Evolutionary conservation across 2,888 invertebrate species (phyloP).

Genomic region (Ophion ellenae): DNA sequence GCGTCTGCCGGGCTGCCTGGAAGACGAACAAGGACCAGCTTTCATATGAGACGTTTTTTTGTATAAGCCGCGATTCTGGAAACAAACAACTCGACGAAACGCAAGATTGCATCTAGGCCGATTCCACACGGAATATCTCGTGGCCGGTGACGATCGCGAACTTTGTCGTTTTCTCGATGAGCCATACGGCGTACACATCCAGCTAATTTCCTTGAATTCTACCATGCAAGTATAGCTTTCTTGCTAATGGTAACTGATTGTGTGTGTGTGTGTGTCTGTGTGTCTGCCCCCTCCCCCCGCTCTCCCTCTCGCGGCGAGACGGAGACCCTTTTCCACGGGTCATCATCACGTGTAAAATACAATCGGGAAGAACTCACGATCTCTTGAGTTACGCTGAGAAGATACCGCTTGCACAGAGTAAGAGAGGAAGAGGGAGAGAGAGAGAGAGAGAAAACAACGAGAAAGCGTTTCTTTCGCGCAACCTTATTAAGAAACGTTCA

Average conservation of each 20-base stretch:
- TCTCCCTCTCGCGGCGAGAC: slow-evolving; percentile 15
- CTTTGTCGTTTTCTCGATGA: slow-evolving; percentile 44
- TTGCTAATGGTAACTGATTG: slow-evolving; percentile 34
- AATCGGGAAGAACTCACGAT: slow-evolving; percentile 17
- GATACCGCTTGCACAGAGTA: not conserved
- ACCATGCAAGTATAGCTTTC: slow-evolving; percentile 54
- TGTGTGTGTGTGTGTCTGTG: not conserved
- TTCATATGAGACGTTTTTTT: not conserved
- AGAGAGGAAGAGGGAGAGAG: not conserved
- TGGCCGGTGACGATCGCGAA: slow-evolving; percentile 35
- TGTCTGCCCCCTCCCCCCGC: not conserved
- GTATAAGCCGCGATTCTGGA: not conserved
- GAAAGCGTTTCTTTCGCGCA: slow-evolving; percentile 38
- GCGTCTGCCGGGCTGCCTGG: too few relatives aligned
- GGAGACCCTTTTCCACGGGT: slow-evolving; percentile 32
- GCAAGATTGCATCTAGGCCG: not conserved
- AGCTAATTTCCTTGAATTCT: slow-evolving; percentile 63
- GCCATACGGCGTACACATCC: slow-evolving; percentile 29
- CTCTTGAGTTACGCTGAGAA: slow-evolving; percentile 16
- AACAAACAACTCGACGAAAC: not conserved
- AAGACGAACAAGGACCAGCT: too few relatives aligned
- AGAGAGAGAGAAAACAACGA: slow-evolving; percentile 23
- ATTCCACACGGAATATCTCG: slow-evolving; percentile 13
- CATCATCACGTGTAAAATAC: slow-evolving; percentile 45
- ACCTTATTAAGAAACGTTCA: slow-evolving; percentile 56